A percentile compares a stretch with the other conserved stretches of the same genome.
Conservation (phyloP, 1,140 invertebrate species). For the Apis florea region DNA sequence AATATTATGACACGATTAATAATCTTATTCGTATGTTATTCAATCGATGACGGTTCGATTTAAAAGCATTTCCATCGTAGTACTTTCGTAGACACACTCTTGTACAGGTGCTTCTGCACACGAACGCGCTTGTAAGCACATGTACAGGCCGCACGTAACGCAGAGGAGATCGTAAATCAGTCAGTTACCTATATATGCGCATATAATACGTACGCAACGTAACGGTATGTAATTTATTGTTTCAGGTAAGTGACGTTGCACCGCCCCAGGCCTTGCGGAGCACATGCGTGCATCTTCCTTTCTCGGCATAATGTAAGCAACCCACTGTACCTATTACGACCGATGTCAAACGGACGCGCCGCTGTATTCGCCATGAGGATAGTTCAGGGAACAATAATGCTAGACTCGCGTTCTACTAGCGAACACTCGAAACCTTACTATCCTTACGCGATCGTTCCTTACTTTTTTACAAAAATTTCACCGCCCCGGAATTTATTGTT, state of each 20-base stretch:
- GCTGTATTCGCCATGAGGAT: not conserved
- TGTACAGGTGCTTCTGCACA: slow-evolving; percentile 63
- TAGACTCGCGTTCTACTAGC: not conserved
- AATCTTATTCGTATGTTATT: not conserved
- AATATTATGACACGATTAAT: not conserved
- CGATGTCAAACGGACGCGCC: slow-evolving; percentile 57
- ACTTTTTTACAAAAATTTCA: slow-evolving; percentile 28
- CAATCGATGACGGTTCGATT: not conserved
- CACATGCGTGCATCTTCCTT: slow-evolving; percentile 72
- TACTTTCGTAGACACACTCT: slow-evolving; percentile 40
- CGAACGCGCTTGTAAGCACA: slow-evolving; percentile 68
- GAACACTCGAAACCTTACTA: not conserved
- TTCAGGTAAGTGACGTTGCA: slow-evolving; percentile 80
- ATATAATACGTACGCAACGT: slow-evolving; percentile 75
- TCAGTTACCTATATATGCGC: slow-evolving; percentile 69
- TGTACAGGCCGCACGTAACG: slow-evolving; percentile 66
- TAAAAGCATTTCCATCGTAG: slow-evolving; percentile 18
- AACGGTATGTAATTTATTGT: slow-evolving; percentile 81
- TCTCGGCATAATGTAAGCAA: slow-evolving; percentile 78
- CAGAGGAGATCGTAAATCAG: slow-evolving; percentile 72
- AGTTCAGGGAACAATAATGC: slow-evolving; percentile 43
- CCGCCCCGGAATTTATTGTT: slow-evolving; percentile 27
- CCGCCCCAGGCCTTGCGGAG: slow-evolving; percentile 71
- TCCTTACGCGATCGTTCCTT: not conserved
- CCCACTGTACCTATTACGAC: slow-evolving; percentile 69